Conservation (phyloP, 2,113 vertebrate genomes). For the Paramormyrops kingsleyae region DNA sequence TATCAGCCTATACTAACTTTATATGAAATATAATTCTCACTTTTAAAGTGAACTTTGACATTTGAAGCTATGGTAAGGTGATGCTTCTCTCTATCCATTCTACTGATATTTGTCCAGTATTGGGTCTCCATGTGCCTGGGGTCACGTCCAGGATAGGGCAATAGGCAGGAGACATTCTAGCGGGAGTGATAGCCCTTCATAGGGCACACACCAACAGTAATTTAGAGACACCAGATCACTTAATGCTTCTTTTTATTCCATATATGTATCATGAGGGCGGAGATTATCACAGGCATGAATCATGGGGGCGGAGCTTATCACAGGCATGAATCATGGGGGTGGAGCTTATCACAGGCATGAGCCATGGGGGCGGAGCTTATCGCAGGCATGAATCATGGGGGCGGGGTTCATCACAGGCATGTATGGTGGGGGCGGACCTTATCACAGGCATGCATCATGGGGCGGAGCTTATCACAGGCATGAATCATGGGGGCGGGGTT, state of each 20-base stretch:
- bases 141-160: not conserved
- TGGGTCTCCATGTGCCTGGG: not conserved
- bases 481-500: not conserved
- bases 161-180: not conserved
- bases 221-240: not conserved
- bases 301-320: no score
- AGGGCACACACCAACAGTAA: not conserved
- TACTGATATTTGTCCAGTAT: not conserved
- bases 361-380: no score
- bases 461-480: not conserved
- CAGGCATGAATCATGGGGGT: no score
- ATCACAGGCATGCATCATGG: not conserved
- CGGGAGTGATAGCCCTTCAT: not conserved
- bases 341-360: not conserved
- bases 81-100: not conserved
- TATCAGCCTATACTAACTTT: not conserved
- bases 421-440: not conserved
- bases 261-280: not conserved
- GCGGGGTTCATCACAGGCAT: not conserved
- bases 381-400: not conserved
- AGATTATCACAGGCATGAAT: no score
- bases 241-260: not conserved
- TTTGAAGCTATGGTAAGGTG: not conserved
- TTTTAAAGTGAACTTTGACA: not conserved
- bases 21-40: not conserved